Conservation (phyloP, 2,113 vertebrate species). For the Psilopsiagon aurifrons region DNA sequence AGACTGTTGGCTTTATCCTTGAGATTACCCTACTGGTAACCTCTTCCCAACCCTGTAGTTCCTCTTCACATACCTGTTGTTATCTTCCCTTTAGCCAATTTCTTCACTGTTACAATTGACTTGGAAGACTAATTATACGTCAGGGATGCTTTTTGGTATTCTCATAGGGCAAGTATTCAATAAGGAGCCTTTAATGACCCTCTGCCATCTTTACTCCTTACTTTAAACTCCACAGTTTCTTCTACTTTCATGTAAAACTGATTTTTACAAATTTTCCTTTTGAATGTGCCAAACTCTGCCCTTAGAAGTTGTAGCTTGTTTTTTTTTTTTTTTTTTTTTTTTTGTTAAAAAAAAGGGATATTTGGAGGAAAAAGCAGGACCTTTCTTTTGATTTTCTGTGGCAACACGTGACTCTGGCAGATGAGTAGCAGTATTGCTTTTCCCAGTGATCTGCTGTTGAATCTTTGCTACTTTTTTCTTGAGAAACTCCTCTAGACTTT, state of each 20-base stretch:
- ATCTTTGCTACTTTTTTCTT: not conserved
- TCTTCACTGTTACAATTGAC: not conserved
- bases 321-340: too few relatives aligned
- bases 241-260: not conserved
- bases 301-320: not conserved
- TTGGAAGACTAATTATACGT: not conserved
- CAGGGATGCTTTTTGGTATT: not conserved
- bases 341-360: rapidly evolving
- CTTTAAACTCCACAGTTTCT: not conserved
- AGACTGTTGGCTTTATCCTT: not conserved
- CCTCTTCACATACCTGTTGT: not conserved
- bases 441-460: not conserved
- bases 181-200: not conserved
- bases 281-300: not conserved
- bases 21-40: not conserved
- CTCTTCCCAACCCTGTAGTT: not conserved
- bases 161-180: not conserved
- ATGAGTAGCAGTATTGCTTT: not conserved
- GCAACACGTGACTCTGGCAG: rapidly evolving
- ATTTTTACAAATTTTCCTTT: not conserved
- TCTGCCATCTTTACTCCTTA: not conserved
- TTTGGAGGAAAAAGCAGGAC: not conserved
- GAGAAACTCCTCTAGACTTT: not conserved
- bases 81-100: not conserved
- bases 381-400: not conserved